Percentiles rank a stretch among this genome's conserved stretches.
Evolutionary conservation across 2,113 vertebrate species (phyloP).

Genomic region (Nycticryphes semicollaris): DNA sequence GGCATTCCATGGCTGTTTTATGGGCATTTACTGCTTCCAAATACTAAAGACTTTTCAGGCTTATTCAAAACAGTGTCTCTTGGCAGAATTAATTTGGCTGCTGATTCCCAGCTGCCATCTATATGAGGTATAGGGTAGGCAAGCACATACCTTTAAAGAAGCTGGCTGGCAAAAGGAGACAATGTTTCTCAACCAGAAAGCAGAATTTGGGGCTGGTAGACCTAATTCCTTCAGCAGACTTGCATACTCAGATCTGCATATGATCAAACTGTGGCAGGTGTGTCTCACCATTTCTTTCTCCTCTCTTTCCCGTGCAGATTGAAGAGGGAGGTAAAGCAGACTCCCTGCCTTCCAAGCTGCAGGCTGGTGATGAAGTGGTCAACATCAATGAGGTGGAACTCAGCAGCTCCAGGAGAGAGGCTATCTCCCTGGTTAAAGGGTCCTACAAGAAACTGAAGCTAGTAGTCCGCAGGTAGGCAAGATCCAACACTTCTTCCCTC

Average conservation of each 20-base stretch:
- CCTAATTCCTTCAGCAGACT: neutral
- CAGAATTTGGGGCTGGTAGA: neutral
- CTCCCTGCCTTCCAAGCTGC: slow-evolving; percentile 78
- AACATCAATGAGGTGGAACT: slow-evolving; percentile 88
- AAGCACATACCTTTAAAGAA: neutral
- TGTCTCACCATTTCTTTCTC: neutral
- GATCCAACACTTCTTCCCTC: neutral
- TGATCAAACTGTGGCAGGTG: neutral
- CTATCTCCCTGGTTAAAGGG: slow-evolving; percentile 90
- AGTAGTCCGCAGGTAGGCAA: slow-evolving; percentile 86
- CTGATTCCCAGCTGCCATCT: neutral
- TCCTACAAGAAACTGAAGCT: slow-evolving; percentile 88
- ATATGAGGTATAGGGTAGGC: neutral
- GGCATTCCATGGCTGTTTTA: fast-evolving
- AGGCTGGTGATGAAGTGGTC: slow-evolving; percentile 86
- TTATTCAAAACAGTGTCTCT: neutral
- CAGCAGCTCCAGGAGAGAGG: slow-evolving; percentile 88
- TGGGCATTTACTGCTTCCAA: neutral
- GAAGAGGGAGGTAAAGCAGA: slow-evolving; percentile 88
- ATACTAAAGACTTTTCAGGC: neutral
- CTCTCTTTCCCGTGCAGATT: slow-evolving; percentile 73
- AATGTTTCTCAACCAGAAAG: neutral
- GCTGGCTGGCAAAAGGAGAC: neutral
- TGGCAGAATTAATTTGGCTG: neutral
- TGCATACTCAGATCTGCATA: neutral